Evolutionary conservation across 2,888 invertebrate species (phyloP).

Genomic region (Congeria kusceri): DNA sequence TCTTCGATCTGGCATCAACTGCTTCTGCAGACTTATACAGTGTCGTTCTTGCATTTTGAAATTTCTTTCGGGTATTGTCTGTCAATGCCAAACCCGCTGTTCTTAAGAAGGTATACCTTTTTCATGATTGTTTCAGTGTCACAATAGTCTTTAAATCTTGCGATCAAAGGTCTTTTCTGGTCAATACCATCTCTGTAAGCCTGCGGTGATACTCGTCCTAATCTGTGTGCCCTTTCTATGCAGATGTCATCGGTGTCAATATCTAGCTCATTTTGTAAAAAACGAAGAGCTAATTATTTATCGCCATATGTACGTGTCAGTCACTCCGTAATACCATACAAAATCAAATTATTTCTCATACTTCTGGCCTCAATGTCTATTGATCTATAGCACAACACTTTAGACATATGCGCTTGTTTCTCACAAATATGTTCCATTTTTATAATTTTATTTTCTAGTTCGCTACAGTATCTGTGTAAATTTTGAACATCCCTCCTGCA

Average conservation of each 20-base stretch:
- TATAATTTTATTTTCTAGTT: neutral
- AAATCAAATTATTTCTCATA: constrained; percentile 18
- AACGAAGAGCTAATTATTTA: constrained; percentile 5
- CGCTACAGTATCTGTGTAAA: neutral
- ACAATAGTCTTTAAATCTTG: constrained; percentile 28
- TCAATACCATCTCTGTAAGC: neutral
- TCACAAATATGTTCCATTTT: neutral
- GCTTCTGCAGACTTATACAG: constrained; percentile 27
- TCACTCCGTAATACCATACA: constrained; percentile 14
- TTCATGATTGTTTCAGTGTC: constrained; percentile 24
- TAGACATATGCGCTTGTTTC: neutral
- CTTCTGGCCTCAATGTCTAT: constrained; percentile 23
- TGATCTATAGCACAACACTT: constrained; percentile 10
- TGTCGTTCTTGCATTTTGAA: constrained; percentile 3
- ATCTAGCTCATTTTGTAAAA: constrained; percentile 19
- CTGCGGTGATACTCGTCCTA: neutral
- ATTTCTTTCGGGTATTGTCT: constrained; percentile 44
- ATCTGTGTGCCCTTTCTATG: constrained; percentile 36
- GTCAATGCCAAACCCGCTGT: constrained; percentile 27
- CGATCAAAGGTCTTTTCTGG: constrained; percentile 29
- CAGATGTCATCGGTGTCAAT: constrained; percentile 15
- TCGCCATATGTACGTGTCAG: neutral
- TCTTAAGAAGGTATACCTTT: constrained; percentile 26
- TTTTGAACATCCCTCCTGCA: neutral
- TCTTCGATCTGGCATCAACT: constrained; percentile 2